These are phyloP conservation scores for Drosophila pallidifrons DNA, from an alignment of 1,140 invertebrate species.

Conservation along the genomic window DNA sequence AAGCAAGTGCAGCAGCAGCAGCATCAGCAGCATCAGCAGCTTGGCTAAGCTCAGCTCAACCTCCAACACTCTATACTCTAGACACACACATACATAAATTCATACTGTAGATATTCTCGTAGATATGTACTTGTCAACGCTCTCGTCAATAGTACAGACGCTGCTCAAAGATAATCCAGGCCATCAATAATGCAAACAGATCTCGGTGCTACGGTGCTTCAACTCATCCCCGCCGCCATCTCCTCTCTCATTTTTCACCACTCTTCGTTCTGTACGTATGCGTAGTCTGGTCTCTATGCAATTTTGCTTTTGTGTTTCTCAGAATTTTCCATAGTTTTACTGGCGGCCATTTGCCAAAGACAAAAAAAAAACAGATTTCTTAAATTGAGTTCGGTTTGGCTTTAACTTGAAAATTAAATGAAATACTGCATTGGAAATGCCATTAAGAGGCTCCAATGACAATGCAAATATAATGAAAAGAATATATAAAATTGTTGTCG, in stretches of 20 bases:
- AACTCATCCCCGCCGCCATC: not conserved
- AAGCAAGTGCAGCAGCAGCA: slow-evolving; percentile 61
- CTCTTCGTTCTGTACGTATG: slow-evolving; percentile 37
- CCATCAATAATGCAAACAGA: slow-evolving; percentile 82
- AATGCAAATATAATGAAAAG: slow-evolving; percentile 60
- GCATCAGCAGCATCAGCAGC: slow-evolving; percentile 40
- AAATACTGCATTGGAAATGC: slow-evolving; percentile 43
- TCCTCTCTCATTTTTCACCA: slow-evolving; percentile 15
- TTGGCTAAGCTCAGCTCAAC: slow-evolving; percentile 30
- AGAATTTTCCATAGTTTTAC: slow-evolving; percentile 28
- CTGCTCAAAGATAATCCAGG: slow-evolving; percentile 76
- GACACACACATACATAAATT: slow-evolving; percentile 10
- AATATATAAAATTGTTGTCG: slow-evolving; percentile 22
- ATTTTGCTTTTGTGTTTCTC: slow-evolving; percentile 59
- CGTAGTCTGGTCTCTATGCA: slow-evolving; percentile 14
- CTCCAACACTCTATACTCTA: slow-evolving; percentile 27
- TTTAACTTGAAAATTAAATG: slow-evolving; percentile 77
- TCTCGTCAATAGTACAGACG: slow-evolving; percentile 59
- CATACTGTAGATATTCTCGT: not conserved
- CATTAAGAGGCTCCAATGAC: not conserved
- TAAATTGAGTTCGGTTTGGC: slow-evolving; percentile 69
- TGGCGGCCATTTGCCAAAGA: slow-evolving; percentile 44
- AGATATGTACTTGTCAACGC: slow-evolving; percentile 62
- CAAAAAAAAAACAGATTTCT: slow-evolving; percentile 68
- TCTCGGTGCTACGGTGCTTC: slow-evolving; percentile 41